A percentile compares a stretch with the other conserved stretches of the same genome.
phyloP scores from a whole-genome alignment of 2,888 invertebrate species.

The Hartigia nigra region DNA sequence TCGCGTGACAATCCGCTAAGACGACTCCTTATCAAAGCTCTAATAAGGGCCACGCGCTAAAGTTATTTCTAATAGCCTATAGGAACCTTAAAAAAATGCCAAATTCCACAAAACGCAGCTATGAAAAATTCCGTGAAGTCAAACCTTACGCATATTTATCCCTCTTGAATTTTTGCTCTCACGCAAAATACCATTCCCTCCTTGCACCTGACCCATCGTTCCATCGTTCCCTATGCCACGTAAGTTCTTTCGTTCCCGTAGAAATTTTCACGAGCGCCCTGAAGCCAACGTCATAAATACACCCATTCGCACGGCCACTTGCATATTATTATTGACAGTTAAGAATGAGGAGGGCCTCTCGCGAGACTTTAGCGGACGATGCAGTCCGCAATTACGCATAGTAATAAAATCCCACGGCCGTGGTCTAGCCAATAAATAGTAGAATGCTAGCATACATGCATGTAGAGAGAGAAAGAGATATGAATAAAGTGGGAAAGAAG shows the following conservation, averaged over 20 bases:
- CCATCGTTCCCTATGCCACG: background rate
- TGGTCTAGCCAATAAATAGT: constrained; percentile 49
- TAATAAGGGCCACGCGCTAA: background rate
- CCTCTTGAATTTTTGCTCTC: background rate
- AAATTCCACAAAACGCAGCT: background rate
- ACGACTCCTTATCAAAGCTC: background rate
- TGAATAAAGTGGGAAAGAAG: constrained; percentile 38
- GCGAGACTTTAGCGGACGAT: constrained; percentile 21
- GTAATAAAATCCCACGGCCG: constrained; percentile 40
- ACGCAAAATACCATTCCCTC: background rate
- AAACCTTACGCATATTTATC: background rate
- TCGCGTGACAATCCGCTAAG: background rate
- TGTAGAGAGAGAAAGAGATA: constrained; percentile 55
- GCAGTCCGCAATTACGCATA: constrained; percentile 42
- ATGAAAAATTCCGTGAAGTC: background rate
- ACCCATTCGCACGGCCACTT: constrained; percentile 34
- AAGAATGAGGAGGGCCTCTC: constrained; percentile 25
- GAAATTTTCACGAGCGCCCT: constrained; percentile 40
- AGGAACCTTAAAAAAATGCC: background rate
- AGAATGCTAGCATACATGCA: constrained; percentile 27
- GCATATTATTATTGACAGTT: constrained; percentile 45
- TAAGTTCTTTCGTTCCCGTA: constrained; percentile 11
- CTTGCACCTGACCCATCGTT: background rate
- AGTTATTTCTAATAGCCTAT: background rate
- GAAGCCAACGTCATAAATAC: constrained; percentile 40